phyloP scores from a whole-genome alignment of 2,888 invertebrate genomes.

The Phragmatobia fuliginosa region DNA sequence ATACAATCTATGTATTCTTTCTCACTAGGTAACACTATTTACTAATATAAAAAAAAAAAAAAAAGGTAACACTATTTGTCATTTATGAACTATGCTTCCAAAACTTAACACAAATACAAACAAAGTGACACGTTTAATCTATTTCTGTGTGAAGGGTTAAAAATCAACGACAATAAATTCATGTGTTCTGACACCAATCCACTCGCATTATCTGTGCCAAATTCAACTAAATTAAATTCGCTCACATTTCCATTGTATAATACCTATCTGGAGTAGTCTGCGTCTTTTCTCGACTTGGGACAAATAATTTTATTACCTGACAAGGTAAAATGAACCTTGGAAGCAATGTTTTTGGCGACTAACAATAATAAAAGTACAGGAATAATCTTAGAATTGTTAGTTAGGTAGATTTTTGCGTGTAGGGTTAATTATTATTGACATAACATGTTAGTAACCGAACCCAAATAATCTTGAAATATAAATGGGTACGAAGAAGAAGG shows the following conservation, averaged over 20 bases:
- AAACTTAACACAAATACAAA: neutral
- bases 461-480: too few species aligned
- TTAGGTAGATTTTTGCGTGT: neutral
- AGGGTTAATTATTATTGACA: neutral
- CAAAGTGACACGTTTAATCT: neutral
- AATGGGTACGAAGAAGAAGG: too few species aligned
- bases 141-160: neutral
- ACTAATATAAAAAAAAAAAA: too few species aligned
- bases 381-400: neutral
- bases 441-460: too few species aligned
- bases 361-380: neutral
- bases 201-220: neutral
- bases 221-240: neutral
- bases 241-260: neutral
- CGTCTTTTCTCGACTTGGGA: neutral
- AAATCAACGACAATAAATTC: constrained; percentile 14
- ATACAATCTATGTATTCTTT: too few species aligned
- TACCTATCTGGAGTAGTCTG: neutral
- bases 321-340: neutral
- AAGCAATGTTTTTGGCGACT: neutral
- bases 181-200: neutral
- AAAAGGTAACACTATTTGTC: too few species aligned
- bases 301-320: constrained; percentile 2
- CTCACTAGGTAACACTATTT: too few species aligned
- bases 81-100: too few species aligned